phyloP scores from a whole-genome alignment of 2,113 vertebrate species.

The Lethenteron reissneri region DNA sequence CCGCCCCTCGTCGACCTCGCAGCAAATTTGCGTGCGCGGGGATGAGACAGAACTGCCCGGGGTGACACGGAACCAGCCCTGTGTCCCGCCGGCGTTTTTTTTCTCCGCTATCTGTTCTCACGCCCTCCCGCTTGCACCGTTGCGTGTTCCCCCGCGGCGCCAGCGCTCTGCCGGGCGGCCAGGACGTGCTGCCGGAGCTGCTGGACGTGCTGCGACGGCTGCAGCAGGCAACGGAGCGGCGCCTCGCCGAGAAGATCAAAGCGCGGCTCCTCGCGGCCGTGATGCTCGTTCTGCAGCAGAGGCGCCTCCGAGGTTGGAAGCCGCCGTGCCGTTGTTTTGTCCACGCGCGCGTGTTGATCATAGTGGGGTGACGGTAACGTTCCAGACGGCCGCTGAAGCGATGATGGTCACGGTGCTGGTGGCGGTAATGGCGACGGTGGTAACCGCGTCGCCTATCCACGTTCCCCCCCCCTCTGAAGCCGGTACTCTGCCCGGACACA shows the following conservation, averaged over 20 bases:
- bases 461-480: slow-evolving; percentile 24
- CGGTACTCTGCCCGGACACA: slow-evolving; percentile 64
- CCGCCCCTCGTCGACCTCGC: too few relatives aligned
- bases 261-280: slow-evolving; percentile 74
- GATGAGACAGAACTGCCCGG: too few relatives aligned
- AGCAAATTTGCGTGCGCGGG: too few relatives aligned
- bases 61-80: too few relatives aligned
- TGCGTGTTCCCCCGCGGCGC: slow-evolving; percentile 33
- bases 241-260: slow-evolving; percentile 75
- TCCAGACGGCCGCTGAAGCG: too few relatives aligned
- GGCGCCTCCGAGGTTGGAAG: slow-evolving; percentile 51
- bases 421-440: too few relatives aligned
- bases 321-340: background rate
- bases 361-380: too few relatives aligned
- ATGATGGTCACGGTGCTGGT: too few relatives aligned
- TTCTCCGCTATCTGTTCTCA: too few relatives aligned
- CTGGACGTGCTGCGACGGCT: slow-evolving; percentile 57
- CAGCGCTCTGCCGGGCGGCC: slow-evolving; percentile 45
- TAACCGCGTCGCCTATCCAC: background rate
- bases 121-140: too few relatives aligned
- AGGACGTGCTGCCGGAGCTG: slow-evolving; percentile 55
- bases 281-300: slow-evolving; percentile 68
- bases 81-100: too few relatives aligned
- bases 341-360: too few relatives aligned
- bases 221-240: slow-evolving; percentile 34